A percentile compares a stretch with the other conserved stretches of the same genome.
Conservation (phyloP, 53 echinoderm and acorn worm species). For the Paelopatides confundens region DNA sequence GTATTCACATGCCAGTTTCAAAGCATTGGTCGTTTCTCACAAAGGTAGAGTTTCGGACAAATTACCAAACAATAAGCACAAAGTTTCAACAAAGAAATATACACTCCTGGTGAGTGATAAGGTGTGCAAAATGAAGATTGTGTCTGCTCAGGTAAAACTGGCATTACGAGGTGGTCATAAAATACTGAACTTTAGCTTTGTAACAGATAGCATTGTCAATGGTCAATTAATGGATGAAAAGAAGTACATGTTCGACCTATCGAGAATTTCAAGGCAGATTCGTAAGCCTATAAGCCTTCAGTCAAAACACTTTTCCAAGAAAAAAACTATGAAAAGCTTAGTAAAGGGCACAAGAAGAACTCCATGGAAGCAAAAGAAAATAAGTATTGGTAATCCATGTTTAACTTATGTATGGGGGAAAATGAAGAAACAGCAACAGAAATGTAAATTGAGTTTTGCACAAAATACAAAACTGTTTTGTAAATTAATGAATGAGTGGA, state of each 20-base stretch:
- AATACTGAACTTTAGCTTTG: neutral
- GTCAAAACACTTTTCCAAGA: constrained; percentile 18
- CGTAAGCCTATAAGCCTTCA: constrained; percentile 5
- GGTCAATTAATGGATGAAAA: too few relatives aligned
- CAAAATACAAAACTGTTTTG: neutral
- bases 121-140: neutral
- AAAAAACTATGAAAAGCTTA: neutral
- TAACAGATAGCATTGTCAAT: too few relatives aligned
- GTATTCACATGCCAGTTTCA: neutral
- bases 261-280: neutral
- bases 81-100: neutral
- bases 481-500: neutral
- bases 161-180: neutral
- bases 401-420: neutral
- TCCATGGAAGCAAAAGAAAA: neutral
- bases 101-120: neutral
- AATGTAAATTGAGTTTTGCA: neutral
- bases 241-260: neutral
- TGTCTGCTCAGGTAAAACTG: neutral
- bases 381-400: neutral
- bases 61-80: neutral
- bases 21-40: neutral
- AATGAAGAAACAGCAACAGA: constrained; percentile 5
- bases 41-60: neutral
- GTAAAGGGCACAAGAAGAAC: neutral